Base-by-base conservation (phyloP, 2,888 invertebrate species). In the Hemithea aestivaria region DNA sequence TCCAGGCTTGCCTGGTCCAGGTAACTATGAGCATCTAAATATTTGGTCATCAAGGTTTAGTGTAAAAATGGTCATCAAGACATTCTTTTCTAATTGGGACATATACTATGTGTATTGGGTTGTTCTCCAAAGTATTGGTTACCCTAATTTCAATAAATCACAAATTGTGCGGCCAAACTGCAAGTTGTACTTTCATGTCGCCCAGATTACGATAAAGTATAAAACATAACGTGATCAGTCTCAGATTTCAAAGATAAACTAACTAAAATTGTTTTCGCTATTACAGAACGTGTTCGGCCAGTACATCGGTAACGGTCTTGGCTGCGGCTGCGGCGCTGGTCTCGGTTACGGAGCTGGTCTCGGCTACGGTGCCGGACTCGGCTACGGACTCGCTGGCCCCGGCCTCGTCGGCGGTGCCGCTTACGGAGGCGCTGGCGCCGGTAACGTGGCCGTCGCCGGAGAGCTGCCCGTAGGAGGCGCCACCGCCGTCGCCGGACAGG, bases 401-500 rank as follows among this genome's bases (percentile, higher is more conserved):
- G 40, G 31, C 20, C 16, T 25, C 4, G 40, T 27, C 35, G 27
- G 20, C 12, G 12, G 11, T 10, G 57, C 51, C n/a, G 35, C 53
- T 6, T 62, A 58, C 45, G 60, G 59, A 11, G 60, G 60, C 12
- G 35, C 38, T 8, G 66, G 67, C 31, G 37, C 54, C 20, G 66
- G 68, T n/a, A 61, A 63, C 33, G 52, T 66, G 7, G 58, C 48
- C 8, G 63, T 65, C 11, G 56, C 52, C 7, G 67, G 67, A 6
- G 59, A 60, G 35, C 42, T 70, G 43, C 58, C 56, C 29, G 65
- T 62, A 10, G 50, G 50, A n/a, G 71, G 66, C 27, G 49, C 55
- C 27, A 60, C 64, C 16, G 47, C 53, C 36, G 57, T 66, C 24
- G 51, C 53, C 5, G 66, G 70, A 30, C 58, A 59, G 32, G 58